These are phyloP conservation scores for Melanocharis versteri DNA, from an alignment of 2,113 vertebrate genomes.

Conservation along the genomic window DNA sequence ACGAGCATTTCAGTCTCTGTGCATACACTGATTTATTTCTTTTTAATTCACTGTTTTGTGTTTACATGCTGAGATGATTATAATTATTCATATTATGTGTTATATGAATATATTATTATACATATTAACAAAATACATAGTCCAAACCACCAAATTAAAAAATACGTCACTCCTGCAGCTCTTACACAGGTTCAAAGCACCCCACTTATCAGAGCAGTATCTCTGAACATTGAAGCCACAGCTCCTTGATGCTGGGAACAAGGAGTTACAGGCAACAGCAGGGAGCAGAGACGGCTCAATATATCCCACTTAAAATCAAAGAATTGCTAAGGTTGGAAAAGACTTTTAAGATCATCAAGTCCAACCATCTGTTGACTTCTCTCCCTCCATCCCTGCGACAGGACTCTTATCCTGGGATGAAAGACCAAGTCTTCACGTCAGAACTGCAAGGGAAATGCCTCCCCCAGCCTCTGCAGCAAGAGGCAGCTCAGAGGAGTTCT, in stretches of 20 bases:
- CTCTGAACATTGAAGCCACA: not conserved
- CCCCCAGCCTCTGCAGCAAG: not conserved
- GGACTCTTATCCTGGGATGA: not conserved
- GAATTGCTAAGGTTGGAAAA: not conserved
- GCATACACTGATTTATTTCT: not conserved
- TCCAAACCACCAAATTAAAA: not conserved
- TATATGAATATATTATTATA: not conserved
- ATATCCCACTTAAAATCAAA: not conserved
- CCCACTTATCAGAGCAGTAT: not conserved
- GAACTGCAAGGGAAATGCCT: not conserved
- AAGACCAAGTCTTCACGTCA: fast-evolving
- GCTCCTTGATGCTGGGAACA: not conserved
- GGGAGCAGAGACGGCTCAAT: not conserved
- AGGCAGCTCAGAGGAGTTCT: not conserved
- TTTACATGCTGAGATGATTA: not conserved
- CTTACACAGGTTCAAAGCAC: not conserved
- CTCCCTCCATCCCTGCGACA: not conserved
- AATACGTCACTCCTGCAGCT: not conserved
- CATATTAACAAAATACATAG: not conserved
- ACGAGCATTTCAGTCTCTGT: not conserved
- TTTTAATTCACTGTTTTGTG: not conserved
- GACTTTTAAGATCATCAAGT: not conserved
- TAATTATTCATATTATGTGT: not conserved
- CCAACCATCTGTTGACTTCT: not conserved
- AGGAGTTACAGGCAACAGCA: not conserved